Base-by-base conservation (phyloP, 2,888 invertebrate species). In the Monoplex corrugatus region DNA sequence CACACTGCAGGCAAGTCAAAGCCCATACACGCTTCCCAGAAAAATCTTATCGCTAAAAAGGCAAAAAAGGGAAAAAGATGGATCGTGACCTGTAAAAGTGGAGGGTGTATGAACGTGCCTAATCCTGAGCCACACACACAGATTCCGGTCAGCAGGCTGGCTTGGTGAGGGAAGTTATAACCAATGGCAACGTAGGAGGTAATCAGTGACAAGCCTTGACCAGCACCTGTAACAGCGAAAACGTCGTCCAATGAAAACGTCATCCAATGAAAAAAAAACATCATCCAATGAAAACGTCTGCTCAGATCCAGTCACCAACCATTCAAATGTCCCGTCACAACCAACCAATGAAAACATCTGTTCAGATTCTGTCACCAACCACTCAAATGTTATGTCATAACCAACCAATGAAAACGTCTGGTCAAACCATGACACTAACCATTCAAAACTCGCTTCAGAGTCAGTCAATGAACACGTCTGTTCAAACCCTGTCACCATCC, bases 81-180 rank as follows among this genome's bases (percentile, higher is more conserved):
- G 82, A 44, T 23, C 82, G 40, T 68, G 35, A 78, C 84, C 75
- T 89, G 89, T n/a, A 80, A 32, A 40, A 89, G 88, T 0, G 87
- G 35, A 32, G 89, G 89, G 43, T 89, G 82, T 32, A 89, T 80
- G 68, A 89, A 89, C 28, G 86, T 80, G 23, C 89, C 89, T 23
- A 89, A 86, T 1, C 85, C 89, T 1, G 80, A 40, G 16, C 89
- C 89, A n/a, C 85, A 63, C 57, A 88, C 63, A 45, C 85, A 87
- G 78, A 89, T 88, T 0, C 89, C 89, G 1, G 85, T 87, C 32
- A 86, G 87, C 35, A 89, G 63, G 23, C 43, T 87, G 44, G 84
- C 38, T 32, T 89, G 87, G 57, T 85, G 32, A 8, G 87, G 87
- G 50, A 89, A 89, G 86, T 89, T 57, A 45, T 86, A 89, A 23